phyloP scores from a whole-genome alignment of 2,113 vertebrate species.

The Galemys pyrenaicus region DNA sequence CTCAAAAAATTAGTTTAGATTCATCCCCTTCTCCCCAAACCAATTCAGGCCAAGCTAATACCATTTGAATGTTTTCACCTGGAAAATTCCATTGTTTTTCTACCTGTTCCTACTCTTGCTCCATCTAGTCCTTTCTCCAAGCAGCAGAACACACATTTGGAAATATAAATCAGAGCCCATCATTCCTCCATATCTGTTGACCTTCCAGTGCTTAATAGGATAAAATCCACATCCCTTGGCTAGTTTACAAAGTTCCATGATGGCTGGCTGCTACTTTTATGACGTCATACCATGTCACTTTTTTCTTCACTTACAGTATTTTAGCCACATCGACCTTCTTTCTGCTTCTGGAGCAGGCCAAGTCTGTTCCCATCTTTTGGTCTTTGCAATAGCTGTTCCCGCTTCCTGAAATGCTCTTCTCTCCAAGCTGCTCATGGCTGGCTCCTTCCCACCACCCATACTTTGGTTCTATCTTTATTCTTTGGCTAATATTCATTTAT shows the following conservation, averaged over 20 bases:
- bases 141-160: background rate
- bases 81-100: background rate
- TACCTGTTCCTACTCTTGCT: background rate
- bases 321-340: background rate
- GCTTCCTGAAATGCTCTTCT: background rate
- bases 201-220: background rate
- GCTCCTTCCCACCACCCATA: background rate
- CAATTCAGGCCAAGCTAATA: background rate
- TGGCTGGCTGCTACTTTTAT: background rate
- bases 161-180: background rate
- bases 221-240: background rate
- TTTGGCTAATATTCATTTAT: background rate
- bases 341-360: background rate
- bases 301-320: background rate
- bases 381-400: background rate
- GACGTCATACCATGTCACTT: background rate
- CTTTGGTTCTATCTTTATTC: background rate
- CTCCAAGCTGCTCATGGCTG: background rate
- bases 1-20: background rate
- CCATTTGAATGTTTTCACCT: background rate
- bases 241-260: background rate
- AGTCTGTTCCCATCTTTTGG: background rate
- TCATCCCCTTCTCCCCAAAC: background rate
- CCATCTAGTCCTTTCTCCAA: background rate
- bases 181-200: background rate